phyloP scores from a whole-genome alignment of 2,113 vertebrate genomes.

The Tiliqua scincoides region DNA sequence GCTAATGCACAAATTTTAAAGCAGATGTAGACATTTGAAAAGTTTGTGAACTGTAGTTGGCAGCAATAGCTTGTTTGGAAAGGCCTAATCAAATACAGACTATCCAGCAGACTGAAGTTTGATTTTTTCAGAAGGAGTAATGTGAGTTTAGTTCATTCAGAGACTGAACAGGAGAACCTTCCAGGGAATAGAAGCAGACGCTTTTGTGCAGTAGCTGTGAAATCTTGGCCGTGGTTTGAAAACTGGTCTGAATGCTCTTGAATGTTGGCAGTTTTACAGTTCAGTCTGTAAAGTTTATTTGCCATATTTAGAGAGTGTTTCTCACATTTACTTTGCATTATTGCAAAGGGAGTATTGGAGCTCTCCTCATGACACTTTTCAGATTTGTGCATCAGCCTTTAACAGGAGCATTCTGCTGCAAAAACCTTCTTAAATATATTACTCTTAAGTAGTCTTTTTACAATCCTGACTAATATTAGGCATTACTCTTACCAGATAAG shows the following conservation, averaged over 20 bases:
- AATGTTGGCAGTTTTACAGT: constrained; percentile 30
- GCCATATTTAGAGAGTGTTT: not conserved
- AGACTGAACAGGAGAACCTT: constrained; percentile 30
- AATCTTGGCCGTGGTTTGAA: constrained; percentile 52
- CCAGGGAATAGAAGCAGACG: constrained; percentile 54
- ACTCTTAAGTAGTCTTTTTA: not conserved
- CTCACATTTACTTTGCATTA: not conserved
- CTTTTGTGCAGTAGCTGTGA: constrained; percentile 39
- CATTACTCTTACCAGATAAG: not conserved
- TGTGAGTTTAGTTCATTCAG: not conserved
- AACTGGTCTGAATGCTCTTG: constrained; percentile 39
- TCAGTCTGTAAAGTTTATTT: constrained; percentile 41
- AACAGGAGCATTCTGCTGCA: not conserved
- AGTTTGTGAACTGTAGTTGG: constrained; percentile 16
- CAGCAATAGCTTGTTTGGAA: constrained; percentile 22
- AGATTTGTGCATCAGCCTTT: not conserved
- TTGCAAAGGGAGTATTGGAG: not conserved
- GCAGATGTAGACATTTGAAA: not conserved
- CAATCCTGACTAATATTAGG: not conserved
- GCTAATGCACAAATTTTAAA: constrained; percentile 2
- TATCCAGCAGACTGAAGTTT: not conserved
- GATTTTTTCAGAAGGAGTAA: constrained; percentile 26
- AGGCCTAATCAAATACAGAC: constrained; percentile 9
- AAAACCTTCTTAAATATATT: not conserved
- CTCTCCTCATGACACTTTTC: not conserved